Evolutionary conservation across 2,888 invertebrate genomes (phyloP).

Genomic region (Lasioglossum vierecki): DNA sequence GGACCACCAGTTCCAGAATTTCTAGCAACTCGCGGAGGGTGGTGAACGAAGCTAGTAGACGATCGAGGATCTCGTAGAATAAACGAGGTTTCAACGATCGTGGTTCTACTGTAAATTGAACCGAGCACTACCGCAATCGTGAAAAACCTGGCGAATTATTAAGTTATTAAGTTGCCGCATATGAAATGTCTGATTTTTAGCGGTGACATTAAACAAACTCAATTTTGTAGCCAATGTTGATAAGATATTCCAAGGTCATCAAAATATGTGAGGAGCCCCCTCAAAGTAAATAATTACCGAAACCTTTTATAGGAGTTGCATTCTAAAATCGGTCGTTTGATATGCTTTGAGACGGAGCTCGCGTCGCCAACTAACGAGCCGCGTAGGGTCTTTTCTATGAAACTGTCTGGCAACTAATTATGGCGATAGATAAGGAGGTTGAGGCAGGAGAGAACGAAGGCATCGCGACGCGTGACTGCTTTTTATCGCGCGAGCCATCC

Average conservation of each 20-base stretch:
- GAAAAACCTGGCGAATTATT: neutral
- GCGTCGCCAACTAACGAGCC: neutral
- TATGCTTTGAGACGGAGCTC: neutral
- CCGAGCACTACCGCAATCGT: neutral
- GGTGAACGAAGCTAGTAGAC: neutral
- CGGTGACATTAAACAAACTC: too few relatives aligned
- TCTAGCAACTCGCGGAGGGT: neutral
- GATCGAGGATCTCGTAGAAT: too few relatives aligned
- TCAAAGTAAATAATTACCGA: too few relatives aligned
- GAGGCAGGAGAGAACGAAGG: neutral
- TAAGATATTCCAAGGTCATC: too few relatives aligned
- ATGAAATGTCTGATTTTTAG: too few relatives aligned
- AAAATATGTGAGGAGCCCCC: too few relatives aligned
- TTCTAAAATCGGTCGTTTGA: too few relatives aligned
- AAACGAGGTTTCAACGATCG: neutral
- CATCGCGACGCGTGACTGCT: conserved; percentile 44
- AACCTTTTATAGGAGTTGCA: too few relatives aligned
- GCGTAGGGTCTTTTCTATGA: conserved; percentile 36
- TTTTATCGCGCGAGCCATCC: conserved; percentile 53
- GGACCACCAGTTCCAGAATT: neutral
- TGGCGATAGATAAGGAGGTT: neutral
- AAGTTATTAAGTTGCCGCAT: neutral
- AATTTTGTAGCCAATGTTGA: too few relatives aligned
- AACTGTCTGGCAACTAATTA: conserved; percentile 43
- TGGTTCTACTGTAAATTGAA: neutral